Conservation (phyloP, 2,113 vertebrate genomes). For the Tachuris rubrigastra region DNA sequence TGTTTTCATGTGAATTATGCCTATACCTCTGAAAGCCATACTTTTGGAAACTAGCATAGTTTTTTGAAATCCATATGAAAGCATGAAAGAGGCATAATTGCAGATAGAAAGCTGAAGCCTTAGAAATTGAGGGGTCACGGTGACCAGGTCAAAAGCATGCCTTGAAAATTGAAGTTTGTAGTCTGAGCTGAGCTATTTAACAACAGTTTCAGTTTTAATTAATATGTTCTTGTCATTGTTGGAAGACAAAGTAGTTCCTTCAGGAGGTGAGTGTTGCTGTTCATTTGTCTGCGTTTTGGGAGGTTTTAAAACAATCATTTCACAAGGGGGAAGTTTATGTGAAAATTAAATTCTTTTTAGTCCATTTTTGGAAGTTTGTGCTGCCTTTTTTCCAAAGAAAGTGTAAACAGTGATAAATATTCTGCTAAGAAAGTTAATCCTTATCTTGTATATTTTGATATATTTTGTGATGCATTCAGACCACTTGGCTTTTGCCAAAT, state of each 20-base stretch:
- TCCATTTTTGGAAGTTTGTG: not conserved
- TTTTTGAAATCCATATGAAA: not conserved
- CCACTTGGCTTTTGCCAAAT: conserved; percentile 26
- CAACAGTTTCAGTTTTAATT: not conserved
- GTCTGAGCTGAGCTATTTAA: not conserved
- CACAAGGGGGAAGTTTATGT: not conserved
- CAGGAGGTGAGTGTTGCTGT: not conserved
- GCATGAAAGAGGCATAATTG: not conserved
- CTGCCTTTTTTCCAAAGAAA: not conserved
- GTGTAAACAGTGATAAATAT: conserved; percentile 31
- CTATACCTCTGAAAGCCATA: not conserved
- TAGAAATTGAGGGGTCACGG: not conserved
- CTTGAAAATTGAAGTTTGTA: not conserved
- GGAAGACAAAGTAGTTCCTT: not conserved
- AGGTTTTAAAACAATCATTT: not conserved
- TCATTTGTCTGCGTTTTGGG: not conserved
- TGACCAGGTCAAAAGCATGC: not conserved
- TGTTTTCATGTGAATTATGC: not conserved
- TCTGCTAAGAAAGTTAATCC: conserved; percentile 23
- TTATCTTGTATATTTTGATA: not conserved
- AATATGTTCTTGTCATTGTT: not conserved
- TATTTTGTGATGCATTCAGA: conserved; percentile 12
- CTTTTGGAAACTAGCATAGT: not conserved
- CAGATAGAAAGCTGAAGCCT: not conserved
- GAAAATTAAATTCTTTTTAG: not conserved